A percentile compares a stretch with the other conserved stretches of the same genome.
phyloP scores from a whole-genome alignment of 2,888 invertebrate species.

The Clitarchus hookeri region DNA sequence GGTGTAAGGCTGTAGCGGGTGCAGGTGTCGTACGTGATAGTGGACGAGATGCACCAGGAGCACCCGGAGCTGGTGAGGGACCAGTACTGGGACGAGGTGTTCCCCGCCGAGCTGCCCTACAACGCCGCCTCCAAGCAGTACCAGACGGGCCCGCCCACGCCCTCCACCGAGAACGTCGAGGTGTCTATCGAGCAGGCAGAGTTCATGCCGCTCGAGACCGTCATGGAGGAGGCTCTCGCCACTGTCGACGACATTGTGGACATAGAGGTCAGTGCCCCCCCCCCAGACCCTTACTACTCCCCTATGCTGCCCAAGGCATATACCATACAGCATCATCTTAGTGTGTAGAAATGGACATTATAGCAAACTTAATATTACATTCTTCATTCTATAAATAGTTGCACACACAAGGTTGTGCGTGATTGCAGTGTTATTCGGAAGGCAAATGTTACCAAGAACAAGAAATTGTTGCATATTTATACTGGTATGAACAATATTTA shows the following conservation, averaged over 20 bases:
- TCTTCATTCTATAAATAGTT: too few relatives aligned
- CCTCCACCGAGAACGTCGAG: conserved; percentile 50
- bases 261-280: conserved; percentile 32
- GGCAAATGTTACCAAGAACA: too few relatives aligned
- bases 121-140: conserved; percentile 56
- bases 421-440: too few relatives aligned
- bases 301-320: too few relatives aligned
- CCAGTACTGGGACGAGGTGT: conserved; percentile 55
- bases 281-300: too few relatives aligned
- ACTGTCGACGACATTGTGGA: conserved; percentile 37
- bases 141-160: conserved; percentile 55
- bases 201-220: conserved; percentile 41
- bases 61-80: conserved; percentile 53
- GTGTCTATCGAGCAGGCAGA: conserved; percentile 44
- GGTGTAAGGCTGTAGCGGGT: background rate
- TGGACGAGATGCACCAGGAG: conserved; percentile 55
- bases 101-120: conserved; percentile 54
- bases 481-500: too few relatives aligned
- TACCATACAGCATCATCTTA: too few relatives aligned
- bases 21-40: conserved; percentile 55
- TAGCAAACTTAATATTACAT: too few relatives aligned
- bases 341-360: too few relatives aligned
- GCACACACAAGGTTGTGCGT: too few relatives aligned
- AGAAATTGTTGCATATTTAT: too few relatives aligned
- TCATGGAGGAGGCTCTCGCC: conserved; percentile 29